These are phyloP conservation scores for Rhinogobius similis DNA, from an alignment of 2,113 vertebrate species.

Conservation along the genomic window DNA sequence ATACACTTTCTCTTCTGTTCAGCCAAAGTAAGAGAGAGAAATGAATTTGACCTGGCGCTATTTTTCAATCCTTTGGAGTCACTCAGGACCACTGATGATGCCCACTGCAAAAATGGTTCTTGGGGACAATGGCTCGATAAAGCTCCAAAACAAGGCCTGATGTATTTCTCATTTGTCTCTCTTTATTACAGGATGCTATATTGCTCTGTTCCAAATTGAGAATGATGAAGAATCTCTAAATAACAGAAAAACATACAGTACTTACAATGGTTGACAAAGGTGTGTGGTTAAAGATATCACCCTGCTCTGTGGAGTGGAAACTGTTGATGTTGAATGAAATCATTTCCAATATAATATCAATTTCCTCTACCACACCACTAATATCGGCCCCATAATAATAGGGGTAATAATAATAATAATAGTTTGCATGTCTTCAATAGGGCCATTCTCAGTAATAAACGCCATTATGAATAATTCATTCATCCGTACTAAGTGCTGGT, in stretches of 20 bases:
- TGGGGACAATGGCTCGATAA: slow-evolving; percentile 3
- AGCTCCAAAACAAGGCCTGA: background rate
- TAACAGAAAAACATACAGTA: slow-evolving; percentile 10
- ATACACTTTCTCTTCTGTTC: slow-evolving; percentile 47
- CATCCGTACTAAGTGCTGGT: too few relatives aligned
- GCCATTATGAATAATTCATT: too few relatives aligned
- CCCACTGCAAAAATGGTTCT: slow-evolving; percentile 9
- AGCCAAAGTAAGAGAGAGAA: slow-evolving; percentile 34
- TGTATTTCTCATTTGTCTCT: slow-evolving; percentile 6
- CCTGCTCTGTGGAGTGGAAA: slow-evolving; percentile 23
- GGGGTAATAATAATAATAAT: too few relatives aligned
- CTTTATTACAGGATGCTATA: background rate
- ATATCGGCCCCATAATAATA: too few relatives aligned
- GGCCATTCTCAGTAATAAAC: too few relatives aligned
- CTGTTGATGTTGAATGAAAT: slow-evolving; percentile 16
- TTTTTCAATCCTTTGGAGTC: slow-evolving; percentile 36
- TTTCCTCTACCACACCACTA: too few relatives aligned
- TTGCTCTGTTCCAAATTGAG: background rate
- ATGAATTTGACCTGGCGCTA: slow-evolving; percentile 52
- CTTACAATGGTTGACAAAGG: too few relatives aligned
- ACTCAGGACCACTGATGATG: slow-evolving; percentile 13
- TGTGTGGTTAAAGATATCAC: too few relatives aligned
- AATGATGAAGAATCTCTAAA: background rate
- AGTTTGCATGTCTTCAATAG: too few relatives aligned
- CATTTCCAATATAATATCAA: too few relatives aligned